A percentile compares a stretch with the other conserved stretches of the same genome.
These are phyloP conservation scores for Micronycteris hirsuta DNA, from an alignment of 2,113 vertebrate species.

Conservation along the genomic window DNA sequence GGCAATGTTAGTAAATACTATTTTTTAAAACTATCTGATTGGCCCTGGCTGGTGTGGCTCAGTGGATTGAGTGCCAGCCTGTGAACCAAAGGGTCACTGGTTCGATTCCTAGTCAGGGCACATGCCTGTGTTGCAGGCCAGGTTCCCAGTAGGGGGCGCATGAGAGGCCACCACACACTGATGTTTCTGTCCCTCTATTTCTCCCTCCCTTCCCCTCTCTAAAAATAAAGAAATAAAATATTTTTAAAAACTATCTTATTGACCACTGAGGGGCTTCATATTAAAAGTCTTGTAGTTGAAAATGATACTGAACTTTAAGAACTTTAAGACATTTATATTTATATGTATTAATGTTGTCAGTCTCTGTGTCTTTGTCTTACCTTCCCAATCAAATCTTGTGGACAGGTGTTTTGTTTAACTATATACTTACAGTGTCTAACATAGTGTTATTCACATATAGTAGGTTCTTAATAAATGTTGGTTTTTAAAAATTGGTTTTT, in stretches of 20 bases:
- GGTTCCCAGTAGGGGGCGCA: too few species aligned
- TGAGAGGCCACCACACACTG: too few species aligned
- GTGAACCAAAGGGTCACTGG: too few species aligned
- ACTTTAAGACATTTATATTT: not conserved
- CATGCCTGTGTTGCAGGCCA: too few species aligned
- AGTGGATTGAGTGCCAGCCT: too few species aligned
- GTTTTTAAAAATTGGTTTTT: not conserved
- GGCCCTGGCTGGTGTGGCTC: too few species aligned
- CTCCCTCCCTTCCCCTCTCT: too few species aligned
- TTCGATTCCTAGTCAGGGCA: too few species aligned
- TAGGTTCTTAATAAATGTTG: not conserved
- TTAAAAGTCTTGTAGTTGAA: constrained; percentile 7
- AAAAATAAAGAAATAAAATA: too few species aligned
- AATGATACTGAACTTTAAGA: not conserved
- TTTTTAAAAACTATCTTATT: not conserved
- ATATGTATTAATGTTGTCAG: not conserved
- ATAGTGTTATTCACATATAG: not conserved
- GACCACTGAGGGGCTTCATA: not conserved
- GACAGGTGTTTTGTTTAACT: not conserved
- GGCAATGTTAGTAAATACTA: not conserved
- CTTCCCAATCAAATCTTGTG: not conserved
- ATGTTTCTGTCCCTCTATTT: too few species aligned
- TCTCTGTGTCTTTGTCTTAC: not conserved
- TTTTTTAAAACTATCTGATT: not conserved
- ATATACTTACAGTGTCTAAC: not conserved